Conservation (phyloP, 2,113 vertebrate species). For the Sceloporus undulatus region DNA sequence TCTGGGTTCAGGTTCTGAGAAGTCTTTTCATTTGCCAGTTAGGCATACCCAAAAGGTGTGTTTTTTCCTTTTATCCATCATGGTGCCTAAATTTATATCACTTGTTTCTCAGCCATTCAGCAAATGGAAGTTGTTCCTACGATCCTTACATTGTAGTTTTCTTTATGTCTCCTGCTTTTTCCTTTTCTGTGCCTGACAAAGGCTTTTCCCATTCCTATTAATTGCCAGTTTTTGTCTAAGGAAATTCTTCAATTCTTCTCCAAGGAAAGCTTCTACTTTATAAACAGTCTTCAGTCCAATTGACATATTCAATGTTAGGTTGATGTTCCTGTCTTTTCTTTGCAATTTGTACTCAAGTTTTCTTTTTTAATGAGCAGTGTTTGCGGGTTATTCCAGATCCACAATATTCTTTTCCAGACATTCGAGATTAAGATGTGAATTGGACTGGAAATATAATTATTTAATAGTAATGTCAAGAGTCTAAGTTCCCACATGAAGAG, state of each 20-base stretch:
- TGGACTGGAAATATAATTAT: no score
- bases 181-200: neutral
- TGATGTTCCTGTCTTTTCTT: no score
- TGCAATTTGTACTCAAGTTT: neutral
- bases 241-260: neutral
- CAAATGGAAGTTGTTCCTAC: neutral
- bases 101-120: neutral
- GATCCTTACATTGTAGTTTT: neutral
- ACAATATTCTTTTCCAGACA: no score
- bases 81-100: neutral
- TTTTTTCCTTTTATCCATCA: no score
- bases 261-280: neutral
- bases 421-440: no score
- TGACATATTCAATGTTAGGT: no score
- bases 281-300: neutral
- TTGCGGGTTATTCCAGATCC: no score
- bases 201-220: neutral
- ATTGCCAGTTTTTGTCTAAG: neutral
- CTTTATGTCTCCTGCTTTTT: neutral
- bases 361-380: neutral
- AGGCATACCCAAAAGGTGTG: no score
- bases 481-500: no score
- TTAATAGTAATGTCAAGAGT: no score
- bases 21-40: no score
- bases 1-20: no score